Evolutionary conservation across 2,888 invertebrate genomes (phyloP), one percentile per base, ranked within the genome.

Genomic region (Osmoderma eremita): DNA sequence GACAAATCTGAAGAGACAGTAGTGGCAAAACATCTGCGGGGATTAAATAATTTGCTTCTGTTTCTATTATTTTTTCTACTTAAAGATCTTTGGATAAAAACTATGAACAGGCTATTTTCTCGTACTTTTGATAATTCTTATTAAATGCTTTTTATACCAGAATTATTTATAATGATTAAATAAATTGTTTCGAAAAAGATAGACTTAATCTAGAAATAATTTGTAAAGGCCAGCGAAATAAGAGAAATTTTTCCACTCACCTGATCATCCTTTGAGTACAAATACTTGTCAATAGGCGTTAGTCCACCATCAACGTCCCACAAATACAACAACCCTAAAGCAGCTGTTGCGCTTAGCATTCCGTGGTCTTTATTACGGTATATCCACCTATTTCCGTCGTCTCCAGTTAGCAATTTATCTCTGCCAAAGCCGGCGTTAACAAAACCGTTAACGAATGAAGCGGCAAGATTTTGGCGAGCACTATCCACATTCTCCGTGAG

Each of bases 241-340:
- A 56, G 30, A 30, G n/a, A 30, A 30, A 30, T 30, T 2, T n/a
- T 50, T 36, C 5, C n/a, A 30, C 53, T 68, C 51, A 72, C 73
- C 67, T 69, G 76, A 53, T 80, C 79, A 50, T 82, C 81, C 18
- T 72, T 75, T 2, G 80, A 78, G 66, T 82, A 82, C 20, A 82
- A 68, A 82, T 98, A 99, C 82, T 98, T 98, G 84, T 99, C 99
- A 75, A 99, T 98, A 74, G 98, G 97, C 0, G 97, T 95, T 64
- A 99, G 85, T 49, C 98, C 98, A 38, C 97, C 96, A 81, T 99
- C 98, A 1, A 99, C 96, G 81, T 99, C 98, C 99, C 99, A 99
- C 41, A 99, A 84, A 72, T 97, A 88, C 67, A 99, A 91, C 76
- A 99, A 87, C 30, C 99, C 99, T 30, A 98, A 86, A 0, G 98